Evolutionary conservation across 37 sponge, comb jelly and placozoan genomes (phyloP).

Genomic region (Hormiphora californensis): DNA sequence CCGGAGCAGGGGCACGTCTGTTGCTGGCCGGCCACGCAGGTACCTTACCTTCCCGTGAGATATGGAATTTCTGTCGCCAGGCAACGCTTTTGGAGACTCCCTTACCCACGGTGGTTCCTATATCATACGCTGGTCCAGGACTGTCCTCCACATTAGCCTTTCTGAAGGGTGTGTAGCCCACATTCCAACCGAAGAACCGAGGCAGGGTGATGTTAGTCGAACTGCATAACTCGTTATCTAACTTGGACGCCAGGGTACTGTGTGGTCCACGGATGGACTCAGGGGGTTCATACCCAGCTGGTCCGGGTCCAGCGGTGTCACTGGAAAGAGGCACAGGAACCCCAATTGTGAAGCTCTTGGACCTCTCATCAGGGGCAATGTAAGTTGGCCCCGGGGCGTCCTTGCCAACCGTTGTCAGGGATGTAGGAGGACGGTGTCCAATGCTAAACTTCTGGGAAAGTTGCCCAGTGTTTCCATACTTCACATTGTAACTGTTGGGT

Average conservation of each 20-base stretch:
- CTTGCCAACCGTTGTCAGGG: not conserved
- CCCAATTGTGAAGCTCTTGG: slow-evolving; percentile 6
- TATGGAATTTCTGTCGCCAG: slow-evolving; percentile 41
- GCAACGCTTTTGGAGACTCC: slow-evolving; percentile 1
- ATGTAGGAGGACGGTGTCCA: not conserved
- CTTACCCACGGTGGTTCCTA: not conserved
- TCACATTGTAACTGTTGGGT: slow-evolving; percentile 28
- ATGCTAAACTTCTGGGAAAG: slow-evolving; percentile 23
- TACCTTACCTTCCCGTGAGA: slow-evolving; percentile 4
- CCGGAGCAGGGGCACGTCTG: slow-evolving; percentile 33
- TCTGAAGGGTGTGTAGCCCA: slow-evolving; percentile 35
- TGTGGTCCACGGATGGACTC: not conserved
- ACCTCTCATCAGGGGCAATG: not conserved
- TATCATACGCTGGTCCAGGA: slow-evolving; percentile 36
- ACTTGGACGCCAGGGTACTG: not conserved
- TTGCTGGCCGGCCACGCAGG: slow-evolving; percentile 49
- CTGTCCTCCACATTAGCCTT: slow-evolving; percentile 3
- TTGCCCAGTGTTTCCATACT: slow-evolving; percentile 9
- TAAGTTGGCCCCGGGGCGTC: slow-evolving; percentile 35
- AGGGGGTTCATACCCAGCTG: slow-evolving; percentile 25
- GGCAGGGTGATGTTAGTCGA: not conserved
- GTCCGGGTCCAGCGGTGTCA: slow-evolving; percentile 9
- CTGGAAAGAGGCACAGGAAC: not conserved
- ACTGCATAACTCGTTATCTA: not conserved
- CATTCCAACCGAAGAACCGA: slow-evolving; percentile 27